Evolutionary conservation across 2,888 invertebrate genomes (phyloP).

Genomic region (Hemistola chrysoprasaria): DNA sequence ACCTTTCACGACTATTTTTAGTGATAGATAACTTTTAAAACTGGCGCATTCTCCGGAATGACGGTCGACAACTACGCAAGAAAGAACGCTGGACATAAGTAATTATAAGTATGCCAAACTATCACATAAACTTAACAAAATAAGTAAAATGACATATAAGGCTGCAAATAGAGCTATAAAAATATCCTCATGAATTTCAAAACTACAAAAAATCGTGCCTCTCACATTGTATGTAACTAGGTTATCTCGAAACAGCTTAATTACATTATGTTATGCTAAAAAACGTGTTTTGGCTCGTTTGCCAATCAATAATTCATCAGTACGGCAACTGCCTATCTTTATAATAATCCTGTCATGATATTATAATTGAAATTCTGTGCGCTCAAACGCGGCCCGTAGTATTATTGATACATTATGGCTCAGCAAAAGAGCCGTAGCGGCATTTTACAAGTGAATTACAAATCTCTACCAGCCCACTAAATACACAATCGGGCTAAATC

Average conservation of each 20-base stretch:
- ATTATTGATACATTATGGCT: slow-evolving; percentile 80
- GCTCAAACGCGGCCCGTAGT: slow-evolving; percentile 49
- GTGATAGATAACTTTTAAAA: too few relatives aligned
- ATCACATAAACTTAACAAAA: too few relatives aligned
- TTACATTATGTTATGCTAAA: slow-evolving; percentile 48
- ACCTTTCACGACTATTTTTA: too few relatives aligned
- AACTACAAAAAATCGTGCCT: slow-evolving; percentile 15
- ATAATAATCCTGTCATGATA: slow-evolving; percentile 80
- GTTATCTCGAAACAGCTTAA: slow-evolving; percentile 40
- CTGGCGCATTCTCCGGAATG: too few relatives aligned
- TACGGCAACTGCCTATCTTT: slow-evolving; percentile 69
- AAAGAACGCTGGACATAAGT: too few relatives aligned
- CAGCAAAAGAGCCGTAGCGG: slow-evolving; percentile 70
- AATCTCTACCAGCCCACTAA: slow-evolving; percentile 73
- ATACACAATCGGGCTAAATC: slow-evolving; percentile 77
- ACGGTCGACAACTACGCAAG: too few relatives aligned
- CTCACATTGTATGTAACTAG: slow-evolving; percentile 23
- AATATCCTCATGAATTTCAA: slow-evolving; percentile 10
- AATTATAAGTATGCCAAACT: too few relatives aligned
- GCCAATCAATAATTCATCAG: slow-evolving; percentile 67
- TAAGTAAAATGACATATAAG: too few relatives aligned
- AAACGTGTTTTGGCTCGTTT: slow-evolving; percentile 36
- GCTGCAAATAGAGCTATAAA: slow-evolving; percentile 9
- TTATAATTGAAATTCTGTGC: slow-evolving; percentile 77
- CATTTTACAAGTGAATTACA: slow-evolving; percentile 81